These are phyloP conservation scores for Gallinago solitaria DNA, from an alignment of 2,797 vertebrate species.

Conservation along the genomic window DNA sequence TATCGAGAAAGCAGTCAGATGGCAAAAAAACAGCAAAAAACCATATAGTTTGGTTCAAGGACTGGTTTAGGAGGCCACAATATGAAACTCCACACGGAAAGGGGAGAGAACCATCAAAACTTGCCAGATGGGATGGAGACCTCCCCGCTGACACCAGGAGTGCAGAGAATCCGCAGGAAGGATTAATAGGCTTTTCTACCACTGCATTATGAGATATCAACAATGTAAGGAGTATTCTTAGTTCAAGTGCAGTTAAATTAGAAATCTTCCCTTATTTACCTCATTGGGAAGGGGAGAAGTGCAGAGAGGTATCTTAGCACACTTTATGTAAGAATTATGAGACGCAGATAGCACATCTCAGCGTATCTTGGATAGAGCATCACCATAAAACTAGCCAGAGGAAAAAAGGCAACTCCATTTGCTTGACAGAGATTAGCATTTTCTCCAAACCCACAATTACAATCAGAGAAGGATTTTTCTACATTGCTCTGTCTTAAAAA, in stretches of 20 bases:
- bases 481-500: neutral
- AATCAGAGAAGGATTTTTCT: accelerated
- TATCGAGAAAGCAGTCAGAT: neutral
- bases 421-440: neutral
- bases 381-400: neutral
- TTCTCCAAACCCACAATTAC: neutral
- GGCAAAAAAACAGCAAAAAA: neutral
- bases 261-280: neutral
- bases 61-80: neutral
- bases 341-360: neutral
- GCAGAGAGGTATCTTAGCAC: neutral
- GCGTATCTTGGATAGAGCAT: neutral
- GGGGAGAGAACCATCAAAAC: neutral
- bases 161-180: neutral
- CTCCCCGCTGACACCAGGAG: neutral
- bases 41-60: neutral
- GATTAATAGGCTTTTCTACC: neutral
- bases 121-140: neutral
- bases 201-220: accelerated
- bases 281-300: neutral
- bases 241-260: neutral
- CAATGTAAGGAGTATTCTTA: neutral
- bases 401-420: neutral
- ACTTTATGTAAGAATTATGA: neutral
- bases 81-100: neutral